Conservation (phyloP, 1,140 invertebrate species). For the Cydia splendana region DNA sequence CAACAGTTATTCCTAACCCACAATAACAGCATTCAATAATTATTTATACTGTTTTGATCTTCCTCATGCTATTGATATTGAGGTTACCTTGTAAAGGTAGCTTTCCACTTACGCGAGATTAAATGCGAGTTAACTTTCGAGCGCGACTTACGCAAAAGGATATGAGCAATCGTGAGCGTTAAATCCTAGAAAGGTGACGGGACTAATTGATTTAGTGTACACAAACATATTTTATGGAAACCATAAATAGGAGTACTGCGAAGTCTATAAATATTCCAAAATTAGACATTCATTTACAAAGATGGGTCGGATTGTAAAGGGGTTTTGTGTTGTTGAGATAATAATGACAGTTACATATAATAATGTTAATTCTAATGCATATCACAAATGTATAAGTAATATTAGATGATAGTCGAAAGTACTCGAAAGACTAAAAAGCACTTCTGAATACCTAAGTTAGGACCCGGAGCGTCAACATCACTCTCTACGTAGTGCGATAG, state of each 20-base stretch:
- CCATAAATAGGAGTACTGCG: not conserved
- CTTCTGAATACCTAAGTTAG: no score
- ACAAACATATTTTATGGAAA: not conserved
- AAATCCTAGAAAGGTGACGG: not conserved
- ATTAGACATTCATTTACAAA: no score
- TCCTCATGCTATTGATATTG: slow-evolving; percentile 23
- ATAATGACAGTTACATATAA: no score
- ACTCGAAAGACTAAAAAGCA: no score
- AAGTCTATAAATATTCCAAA: not conserved
- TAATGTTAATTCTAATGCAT: no score
- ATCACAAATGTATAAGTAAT: no score
- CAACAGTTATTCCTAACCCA: slow-evolving; percentile 64
- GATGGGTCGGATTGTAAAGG: no score
- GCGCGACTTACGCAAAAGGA: slow-evolving; percentile 16
- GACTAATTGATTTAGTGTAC: slow-evolving; percentile 11
- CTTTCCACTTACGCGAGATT: slow-evolving; percentile 12
- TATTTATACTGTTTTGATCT: slow-evolving; percentile 23
- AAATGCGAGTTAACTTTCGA: slow-evolving; percentile 3
- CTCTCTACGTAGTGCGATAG: not conserved
- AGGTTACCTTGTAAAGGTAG: slow-evolving; percentile 28
- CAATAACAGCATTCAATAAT: slow-evolving; percentile 52
- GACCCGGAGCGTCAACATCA: no score
- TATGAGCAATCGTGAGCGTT: slow-evolving; percentile 1
- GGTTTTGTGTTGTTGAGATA: no score
- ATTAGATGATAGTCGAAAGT: no score